These are phyloP conservation scores for Abscondita cerata DNA, from an alignment of 2,888 invertebrate species.

Conservation along the genomic window DNA sequence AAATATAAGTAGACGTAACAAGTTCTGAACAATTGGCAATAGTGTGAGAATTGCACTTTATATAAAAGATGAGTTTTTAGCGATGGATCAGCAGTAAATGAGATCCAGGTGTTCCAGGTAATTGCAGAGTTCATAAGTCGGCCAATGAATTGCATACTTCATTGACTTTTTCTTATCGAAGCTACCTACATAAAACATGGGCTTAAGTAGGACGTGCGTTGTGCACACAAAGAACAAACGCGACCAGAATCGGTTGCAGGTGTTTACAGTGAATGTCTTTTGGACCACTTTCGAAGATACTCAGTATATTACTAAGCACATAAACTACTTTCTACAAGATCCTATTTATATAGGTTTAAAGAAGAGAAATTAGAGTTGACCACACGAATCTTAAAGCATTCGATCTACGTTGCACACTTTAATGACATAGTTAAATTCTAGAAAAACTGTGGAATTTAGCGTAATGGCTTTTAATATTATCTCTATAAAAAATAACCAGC, in stretches of 20 bases:
- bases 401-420: not conserved
- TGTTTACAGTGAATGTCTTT: constrained; percentile 7
- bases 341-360: not conserved
- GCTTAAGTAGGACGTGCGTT: constrained; percentile 4
- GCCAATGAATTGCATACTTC: constrained; percentile 28
- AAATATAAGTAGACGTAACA: not conserved
- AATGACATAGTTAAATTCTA: too few relatives aligned
- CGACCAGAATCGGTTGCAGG: constrained; percentile 15
- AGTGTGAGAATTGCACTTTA: constrained; percentile 19
- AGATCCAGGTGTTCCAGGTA: constrained; percentile 41
- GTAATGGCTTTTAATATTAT: too few relatives aligned
- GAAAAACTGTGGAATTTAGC: too few relatives aligned
- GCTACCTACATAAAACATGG: not conserved
- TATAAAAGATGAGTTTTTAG: constrained; percentile 29
- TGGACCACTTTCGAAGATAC: constrained; percentile 1
- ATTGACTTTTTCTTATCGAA: constrained; percentile 17
- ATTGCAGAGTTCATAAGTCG: constrained; percentile 33
- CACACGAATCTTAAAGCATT: not conserved
- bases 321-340: constrained; percentile 16
- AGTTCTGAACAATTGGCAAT: constrained; percentile 10
- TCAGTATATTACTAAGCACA: not conserved
- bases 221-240: constrained; percentile 19
- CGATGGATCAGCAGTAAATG: too few relatives aligned
- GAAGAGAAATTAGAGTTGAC: constrained; percentile 6
- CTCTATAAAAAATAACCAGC: too few relatives aligned